Conservation (phyloP, 2,797 vertebrate species). For the Hoplostethus mediterraneus region DNA sequence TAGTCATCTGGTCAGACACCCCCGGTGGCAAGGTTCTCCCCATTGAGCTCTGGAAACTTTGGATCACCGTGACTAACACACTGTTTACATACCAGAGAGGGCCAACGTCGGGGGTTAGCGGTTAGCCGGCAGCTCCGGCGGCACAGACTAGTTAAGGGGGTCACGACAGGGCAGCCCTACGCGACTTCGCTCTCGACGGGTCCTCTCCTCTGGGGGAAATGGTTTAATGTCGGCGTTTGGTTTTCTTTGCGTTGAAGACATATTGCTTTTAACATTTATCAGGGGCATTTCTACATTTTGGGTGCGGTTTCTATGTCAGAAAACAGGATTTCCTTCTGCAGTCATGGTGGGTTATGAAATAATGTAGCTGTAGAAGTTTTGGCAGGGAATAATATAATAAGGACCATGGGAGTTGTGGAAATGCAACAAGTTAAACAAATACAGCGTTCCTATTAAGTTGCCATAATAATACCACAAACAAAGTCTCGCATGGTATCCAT, state of each 20-base stretch:
- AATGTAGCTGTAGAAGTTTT: constrained; percentile 38
- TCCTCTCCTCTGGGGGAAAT: neutral
- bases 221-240: neutral
- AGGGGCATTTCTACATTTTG: constrained; percentile 29
- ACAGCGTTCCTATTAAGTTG: constrained; percentile 40
- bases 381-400: constrained; percentile 30
- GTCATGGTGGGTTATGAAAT: constrained; percentile 56
- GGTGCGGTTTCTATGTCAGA: constrained; percentile 50
- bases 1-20: constrained; percentile 70
- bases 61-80: constrained; percentile 75
- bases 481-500: constrained; percentile 26
- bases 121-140: constrained; percentile 21
- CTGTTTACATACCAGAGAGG: constrained; percentile 79
- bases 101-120: constrained; percentile 54
- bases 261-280: constrained; percentile 27
- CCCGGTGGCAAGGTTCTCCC: constrained; percentile 67
- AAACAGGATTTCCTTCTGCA: constrained; percentile 51
- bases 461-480: constrained; percentile 54
- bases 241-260: neutral
- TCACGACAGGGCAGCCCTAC: neutral
- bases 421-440: constrained; percentile 33
- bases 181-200: neutral
- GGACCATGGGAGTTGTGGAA: constrained; percentile 40
- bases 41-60: constrained; percentile 80
- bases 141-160: neutral